A percentile compares a stretch with the other conserved stretches of the same genome.
Conservation (phyloP, 2,113 vertebrate genomes). For the Lathamus discolor region DNA sequence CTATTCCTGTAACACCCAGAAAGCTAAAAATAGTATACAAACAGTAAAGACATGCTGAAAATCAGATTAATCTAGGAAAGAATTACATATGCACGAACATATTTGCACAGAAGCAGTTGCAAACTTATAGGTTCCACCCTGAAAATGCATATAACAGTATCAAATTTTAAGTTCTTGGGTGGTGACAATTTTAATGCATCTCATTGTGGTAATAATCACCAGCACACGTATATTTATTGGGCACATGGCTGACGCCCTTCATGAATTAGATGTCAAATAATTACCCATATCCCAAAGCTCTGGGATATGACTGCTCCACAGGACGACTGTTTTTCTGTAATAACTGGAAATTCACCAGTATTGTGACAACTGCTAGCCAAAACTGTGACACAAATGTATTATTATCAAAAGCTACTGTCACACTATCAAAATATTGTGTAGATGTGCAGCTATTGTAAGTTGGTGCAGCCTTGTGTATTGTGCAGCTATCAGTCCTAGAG, state of each 20-base stretch:
- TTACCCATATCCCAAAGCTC: not conserved
- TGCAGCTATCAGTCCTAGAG: not conserved
- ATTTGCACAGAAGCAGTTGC: not conserved
- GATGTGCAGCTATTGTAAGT: not conserved
- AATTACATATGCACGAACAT: not conserved
- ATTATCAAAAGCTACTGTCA: not conserved
- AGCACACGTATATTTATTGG: not conserved
- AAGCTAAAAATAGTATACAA: slow-evolving; percentile 11
- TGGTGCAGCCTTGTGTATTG: not conserved
- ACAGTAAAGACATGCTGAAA: not conserved
- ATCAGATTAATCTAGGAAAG: not conserved
- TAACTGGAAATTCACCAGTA: not conserved
- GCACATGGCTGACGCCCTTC: not conserved
- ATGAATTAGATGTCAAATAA: not conserved
- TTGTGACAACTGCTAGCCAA: not conserved
- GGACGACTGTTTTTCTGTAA: not conserved
- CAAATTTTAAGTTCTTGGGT: not conserved
- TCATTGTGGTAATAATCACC: not conserved
- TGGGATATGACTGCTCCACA: not conserved
- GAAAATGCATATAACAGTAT: not conserved
- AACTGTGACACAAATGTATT: not conserved
- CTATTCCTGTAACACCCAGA: not conserved
- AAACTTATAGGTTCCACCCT: not conserved
- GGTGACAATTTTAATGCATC: not conserved
- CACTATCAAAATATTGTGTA: not conserved